A percentile compares a stretch with the other conserved stretches of the same genome.
Conservation (phyloP, 2,888 invertebrate species). For the Epistrophe eligans region DNA sequence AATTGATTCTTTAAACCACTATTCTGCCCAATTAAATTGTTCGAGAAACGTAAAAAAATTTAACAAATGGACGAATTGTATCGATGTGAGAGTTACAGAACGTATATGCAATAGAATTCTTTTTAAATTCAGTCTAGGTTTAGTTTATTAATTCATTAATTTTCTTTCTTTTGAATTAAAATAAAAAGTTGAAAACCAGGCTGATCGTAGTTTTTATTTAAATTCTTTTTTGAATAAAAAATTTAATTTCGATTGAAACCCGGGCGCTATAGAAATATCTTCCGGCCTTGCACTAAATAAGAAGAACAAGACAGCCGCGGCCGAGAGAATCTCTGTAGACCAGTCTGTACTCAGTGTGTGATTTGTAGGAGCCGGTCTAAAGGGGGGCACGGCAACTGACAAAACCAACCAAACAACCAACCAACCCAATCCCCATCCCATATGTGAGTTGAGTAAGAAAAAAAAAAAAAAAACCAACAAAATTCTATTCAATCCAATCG, state of each 20-base stretch:
- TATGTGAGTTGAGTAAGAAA: slow-evolving; percentile 43
- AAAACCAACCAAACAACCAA: slow-evolving; percentile 65
- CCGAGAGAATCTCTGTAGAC: slow-evolving; percentile 68
- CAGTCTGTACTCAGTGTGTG: slow-evolving; percentile 56
- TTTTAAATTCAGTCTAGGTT: no score
- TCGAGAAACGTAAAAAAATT: no score
- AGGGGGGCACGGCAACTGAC: slow-evolving; percentile 33
- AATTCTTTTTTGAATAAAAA: background rate
- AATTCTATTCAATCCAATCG: slow-evolving; percentile 74
- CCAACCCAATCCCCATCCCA: slow-evolving; percentile 59
- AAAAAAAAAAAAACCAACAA: slow-evolving; percentile 38
- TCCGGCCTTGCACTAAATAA: slow-evolving; percentile 26
- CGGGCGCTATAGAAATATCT: background rate
- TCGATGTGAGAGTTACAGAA: no score
- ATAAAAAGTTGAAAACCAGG: no score
- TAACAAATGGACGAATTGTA: no score
- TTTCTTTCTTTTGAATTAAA: no score
- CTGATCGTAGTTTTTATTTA: no score
- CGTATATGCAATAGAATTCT: no score
- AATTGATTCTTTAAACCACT: no score
- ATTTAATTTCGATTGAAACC: background rate
- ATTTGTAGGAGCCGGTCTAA: slow-evolving; percentile 51
- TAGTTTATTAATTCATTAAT: no score
- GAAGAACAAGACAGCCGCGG: slow-evolving; percentile 57
- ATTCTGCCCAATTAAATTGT: no score